A percentile compares a stretch with the other conserved stretches of the same genome.
Evolutionary conservation across 2,797 vertebrate species (phyloP).

Genomic region (Nasua narica): DNA sequence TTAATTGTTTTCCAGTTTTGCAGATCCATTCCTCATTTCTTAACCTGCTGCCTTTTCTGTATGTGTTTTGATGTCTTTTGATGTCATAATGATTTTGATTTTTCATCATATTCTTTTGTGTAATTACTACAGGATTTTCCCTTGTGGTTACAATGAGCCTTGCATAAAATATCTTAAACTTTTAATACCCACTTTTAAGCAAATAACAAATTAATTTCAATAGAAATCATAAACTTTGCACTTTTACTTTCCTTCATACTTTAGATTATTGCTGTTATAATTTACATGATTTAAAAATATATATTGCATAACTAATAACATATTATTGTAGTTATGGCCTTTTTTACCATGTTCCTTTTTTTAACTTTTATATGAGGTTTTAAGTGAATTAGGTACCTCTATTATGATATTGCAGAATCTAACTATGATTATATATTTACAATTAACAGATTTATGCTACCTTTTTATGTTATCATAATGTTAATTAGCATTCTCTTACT

Average conservation of each 20-base stretch:
- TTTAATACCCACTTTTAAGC: background rate
- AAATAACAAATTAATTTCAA: background rate
- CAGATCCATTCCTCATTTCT: background rate
- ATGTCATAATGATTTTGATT: background rate
- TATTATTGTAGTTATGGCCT: background rate
- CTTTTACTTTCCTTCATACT: background rate
- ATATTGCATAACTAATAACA: no score
- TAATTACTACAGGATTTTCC: background rate
- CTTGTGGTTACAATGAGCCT: background rate
- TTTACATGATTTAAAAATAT: background rate
- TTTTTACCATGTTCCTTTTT: background rate
- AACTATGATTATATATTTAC: background rate
- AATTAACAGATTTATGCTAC: background rate
- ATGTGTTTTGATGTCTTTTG: background rate
- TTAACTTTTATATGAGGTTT: background rate
- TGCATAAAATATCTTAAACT: background rate
- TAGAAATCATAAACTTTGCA: background rate
- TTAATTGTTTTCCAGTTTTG: background rate
- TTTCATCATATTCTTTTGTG: background rate
- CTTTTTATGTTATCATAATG: background rate
- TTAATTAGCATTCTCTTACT: background rate
- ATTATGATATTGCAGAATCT: background rate
- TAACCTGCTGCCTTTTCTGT: background rate
- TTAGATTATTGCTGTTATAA: background rate
- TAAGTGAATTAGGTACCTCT: background rate